Conservation (phyloP, 2,888 invertebrate genomes). For the Microplitis deprimator region DNA sequence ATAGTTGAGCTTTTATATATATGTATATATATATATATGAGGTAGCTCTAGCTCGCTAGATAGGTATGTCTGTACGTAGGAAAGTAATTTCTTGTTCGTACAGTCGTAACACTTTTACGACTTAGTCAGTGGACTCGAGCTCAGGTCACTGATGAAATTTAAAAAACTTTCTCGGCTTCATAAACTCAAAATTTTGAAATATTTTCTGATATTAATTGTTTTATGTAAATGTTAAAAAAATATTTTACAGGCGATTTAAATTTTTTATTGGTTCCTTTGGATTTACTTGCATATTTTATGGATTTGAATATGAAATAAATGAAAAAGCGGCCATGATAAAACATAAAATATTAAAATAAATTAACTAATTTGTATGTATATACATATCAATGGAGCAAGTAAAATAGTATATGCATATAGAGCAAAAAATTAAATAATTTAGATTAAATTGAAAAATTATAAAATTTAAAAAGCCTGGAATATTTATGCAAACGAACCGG, state of each 20-base stretch:
- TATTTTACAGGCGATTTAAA: not conserved
- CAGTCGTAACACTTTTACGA: not conserved
- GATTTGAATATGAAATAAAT: too few relatives aligned
- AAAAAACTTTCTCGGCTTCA: not conserved
- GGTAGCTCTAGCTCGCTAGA: not conserved
- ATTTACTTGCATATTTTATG: too few relatives aligned
- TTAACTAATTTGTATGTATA: not conserved
- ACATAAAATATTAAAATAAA: not conserved
- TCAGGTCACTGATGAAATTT: not conserved
- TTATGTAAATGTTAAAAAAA: too few relatives aligned
- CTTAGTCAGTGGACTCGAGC: not conserved
- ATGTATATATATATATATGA: too few relatives aligned
- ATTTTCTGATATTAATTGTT: not conserved
- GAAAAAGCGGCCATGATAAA: too few relatives aligned
- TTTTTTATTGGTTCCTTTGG: not conserved
- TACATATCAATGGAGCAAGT: not conserved
- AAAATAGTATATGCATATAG: constrained; percentile 1
- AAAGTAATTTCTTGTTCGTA: not conserved
- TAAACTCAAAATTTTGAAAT: not conserved
- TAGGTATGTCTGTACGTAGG: not conserved
- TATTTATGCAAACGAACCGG: constrained; percentile 47
- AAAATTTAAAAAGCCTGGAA: constrained; percentile 19
- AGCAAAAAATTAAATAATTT: constrained; percentile 15
- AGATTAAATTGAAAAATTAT: constrained; percentile 24
- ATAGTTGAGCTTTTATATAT: not conserved